phyloP scores from a whole-genome alignment of 2,797 vertebrate genomes.

The Champsocephalus gunnari region DNA sequence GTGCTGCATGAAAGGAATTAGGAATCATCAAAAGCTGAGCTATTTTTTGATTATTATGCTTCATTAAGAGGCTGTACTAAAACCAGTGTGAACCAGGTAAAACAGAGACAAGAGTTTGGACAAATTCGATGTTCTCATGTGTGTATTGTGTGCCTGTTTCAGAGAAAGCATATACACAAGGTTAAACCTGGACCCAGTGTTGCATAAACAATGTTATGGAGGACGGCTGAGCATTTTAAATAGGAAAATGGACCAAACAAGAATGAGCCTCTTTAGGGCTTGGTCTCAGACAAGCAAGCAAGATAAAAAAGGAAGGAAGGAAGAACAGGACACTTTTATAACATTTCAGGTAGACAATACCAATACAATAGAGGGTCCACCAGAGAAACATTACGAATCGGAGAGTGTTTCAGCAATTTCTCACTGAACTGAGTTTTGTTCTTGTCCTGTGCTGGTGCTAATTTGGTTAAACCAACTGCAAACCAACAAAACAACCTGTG shows the following conservation, averaged over 20 bases:
- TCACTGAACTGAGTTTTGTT: too few relatives aligned
- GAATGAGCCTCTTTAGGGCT: conserved; percentile 85
- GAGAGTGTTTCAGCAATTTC: conserved; percentile 8
- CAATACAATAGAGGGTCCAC: conserved; percentile 65
- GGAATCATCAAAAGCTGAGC: conserved; percentile 13
- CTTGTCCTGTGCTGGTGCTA: too few relatives aligned
- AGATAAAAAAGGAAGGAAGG: neutral
- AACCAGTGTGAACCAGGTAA: conserved; percentile 9
- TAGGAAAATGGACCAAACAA: conserved; percentile 85
- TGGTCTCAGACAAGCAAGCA: neutral
- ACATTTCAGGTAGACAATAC: conserved; percentile 81
- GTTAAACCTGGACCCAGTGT: conserved; percentile 81
- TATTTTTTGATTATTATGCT: neutral
- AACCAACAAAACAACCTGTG: too few relatives aligned
- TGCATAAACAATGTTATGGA: conserved; percentile 81
- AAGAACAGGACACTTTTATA: conserved; percentile 56
- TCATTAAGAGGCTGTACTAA: conserved; percentile 9
- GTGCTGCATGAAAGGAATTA: conserved; percentile 6
- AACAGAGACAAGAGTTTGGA: conserved; percentile 40
- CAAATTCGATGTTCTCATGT: conserved; percentile 11
- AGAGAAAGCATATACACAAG: conserved; percentile 51
- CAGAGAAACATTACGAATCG: conserved; percentile 55
- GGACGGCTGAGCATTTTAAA: conserved; percentile 79
- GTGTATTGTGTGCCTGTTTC: conserved; percentile 25
- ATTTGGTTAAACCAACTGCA: too few relatives aligned